These are phyloP conservation scores for Eulemur rufifrons DNA, from an alignment of 2,113 vertebrate genomes.

Conservation along the genomic window DNA sequence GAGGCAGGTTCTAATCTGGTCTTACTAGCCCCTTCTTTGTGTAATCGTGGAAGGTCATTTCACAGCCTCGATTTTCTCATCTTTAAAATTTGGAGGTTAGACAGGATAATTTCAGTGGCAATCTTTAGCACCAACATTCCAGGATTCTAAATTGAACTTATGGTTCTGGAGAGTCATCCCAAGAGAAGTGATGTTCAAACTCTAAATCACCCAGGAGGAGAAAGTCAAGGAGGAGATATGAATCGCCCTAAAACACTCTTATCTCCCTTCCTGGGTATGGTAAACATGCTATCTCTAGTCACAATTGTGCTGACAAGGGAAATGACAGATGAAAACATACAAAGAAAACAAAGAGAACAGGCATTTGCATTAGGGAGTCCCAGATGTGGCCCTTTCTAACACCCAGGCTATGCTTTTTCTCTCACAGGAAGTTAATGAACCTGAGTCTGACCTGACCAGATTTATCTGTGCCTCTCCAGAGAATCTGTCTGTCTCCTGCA, in stretches of 20 bases:
- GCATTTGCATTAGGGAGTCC: neutral
- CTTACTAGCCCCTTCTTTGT: neutral
- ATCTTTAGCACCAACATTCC: neutral
- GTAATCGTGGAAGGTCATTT: neutral
- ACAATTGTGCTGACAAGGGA: neutral
- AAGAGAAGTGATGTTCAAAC: neutral
- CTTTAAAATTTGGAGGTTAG: neutral
- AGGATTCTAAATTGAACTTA: constrained; percentile 1
- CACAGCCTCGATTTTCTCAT: neutral
- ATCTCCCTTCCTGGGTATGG: neutral
- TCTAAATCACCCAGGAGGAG: neutral
- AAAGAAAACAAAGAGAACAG: neutral
- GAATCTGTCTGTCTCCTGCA: neutral
- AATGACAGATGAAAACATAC: neutral
- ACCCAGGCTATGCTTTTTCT: neutral
- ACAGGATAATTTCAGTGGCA: neutral
- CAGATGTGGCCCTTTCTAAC: neutral
- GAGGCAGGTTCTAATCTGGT: neutral
- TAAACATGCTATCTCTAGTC: neutral
- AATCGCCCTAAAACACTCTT: neutral
- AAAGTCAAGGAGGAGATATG: neutral
- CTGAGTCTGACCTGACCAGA: neutral
- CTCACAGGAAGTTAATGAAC: neutral
- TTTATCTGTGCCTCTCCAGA: neutral
- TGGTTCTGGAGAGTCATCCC: neutral